phyloP scores from a whole-genome alignment of 2,888 invertebrate species.

The Xestobium rufovillosum region DNA sequence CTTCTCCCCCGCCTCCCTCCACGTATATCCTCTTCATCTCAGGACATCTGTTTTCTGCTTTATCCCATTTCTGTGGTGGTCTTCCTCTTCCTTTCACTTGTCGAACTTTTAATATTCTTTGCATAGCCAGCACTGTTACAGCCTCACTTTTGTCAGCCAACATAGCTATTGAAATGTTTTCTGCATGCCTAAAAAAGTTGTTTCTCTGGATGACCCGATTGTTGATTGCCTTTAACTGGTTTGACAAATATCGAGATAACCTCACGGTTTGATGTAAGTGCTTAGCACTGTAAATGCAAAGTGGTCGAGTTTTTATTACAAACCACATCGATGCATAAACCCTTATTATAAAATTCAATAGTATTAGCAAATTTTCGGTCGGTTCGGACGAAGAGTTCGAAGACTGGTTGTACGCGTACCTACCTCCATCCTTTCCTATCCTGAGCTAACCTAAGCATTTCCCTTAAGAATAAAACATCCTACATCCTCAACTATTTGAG shows the following conservation, averaged over 20 bases:
- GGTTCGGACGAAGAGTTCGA: too few species aligned
- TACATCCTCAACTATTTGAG: too few species aligned
- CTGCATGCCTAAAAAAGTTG: slow-evolving; percentile 1
- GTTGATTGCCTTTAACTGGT: slow-evolving; percentile 2
- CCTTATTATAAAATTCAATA: slow-evolving; percentile 1
- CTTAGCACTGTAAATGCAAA: background rate
- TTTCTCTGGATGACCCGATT: slow-evolving; percentile 1
- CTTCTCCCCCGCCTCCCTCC: too few species aligned
- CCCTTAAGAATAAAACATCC: too few species aligned
- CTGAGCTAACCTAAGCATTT: too few species aligned
- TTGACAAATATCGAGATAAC: slow-evolving; percentile 1
- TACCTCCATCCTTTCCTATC: too few species aligned
- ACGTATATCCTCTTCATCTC: too few species aligned
- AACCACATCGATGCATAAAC: slow-evolving; percentile 7
- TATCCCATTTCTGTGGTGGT: too few species aligned
- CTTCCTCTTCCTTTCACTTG: too few species aligned
- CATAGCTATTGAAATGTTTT: slow-evolving; percentile 1
- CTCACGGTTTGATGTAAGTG: slow-evolving; percentile 2
- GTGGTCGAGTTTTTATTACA: slow-evolving; percentile 3
- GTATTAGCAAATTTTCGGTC: slow-evolving; percentile 2
- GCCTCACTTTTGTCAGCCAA: slow-evolving; percentile 3
- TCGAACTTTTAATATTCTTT: slow-evolving; percentile 1
- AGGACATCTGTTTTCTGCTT: too few species aligned
- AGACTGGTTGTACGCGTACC: too few species aligned
- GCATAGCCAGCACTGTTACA: background rate